Percentiles rank a stretch among this genome's conserved stretches.
These are phyloP conservation scores for Eleginops maclovinus DNA, from an alignment of 2,113 vertebrate species.

Conservation along the genomic window DNA sequence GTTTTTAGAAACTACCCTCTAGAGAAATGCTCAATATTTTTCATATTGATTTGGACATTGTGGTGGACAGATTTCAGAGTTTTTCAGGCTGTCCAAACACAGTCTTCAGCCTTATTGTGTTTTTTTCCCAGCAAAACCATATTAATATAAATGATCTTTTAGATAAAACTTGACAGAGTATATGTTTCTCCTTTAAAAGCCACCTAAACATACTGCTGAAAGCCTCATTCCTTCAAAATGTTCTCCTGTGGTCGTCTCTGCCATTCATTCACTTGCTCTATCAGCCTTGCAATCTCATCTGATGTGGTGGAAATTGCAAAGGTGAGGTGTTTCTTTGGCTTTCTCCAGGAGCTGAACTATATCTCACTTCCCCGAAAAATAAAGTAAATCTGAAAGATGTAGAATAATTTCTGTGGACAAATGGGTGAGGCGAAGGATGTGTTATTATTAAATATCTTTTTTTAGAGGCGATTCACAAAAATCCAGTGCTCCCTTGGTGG, in stretches of 20 bases:
- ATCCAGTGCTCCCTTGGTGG: too few relatives aligned
- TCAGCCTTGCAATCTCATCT: background rate
- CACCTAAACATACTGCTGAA: background rate
- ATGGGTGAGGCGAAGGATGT: background rate
- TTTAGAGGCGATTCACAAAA: too few relatives aligned
- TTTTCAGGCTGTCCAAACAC: background rate
- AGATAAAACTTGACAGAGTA: background rate
- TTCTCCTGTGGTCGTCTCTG: background rate
- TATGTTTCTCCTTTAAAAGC: too few relatives aligned
- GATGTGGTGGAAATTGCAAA: slow-evolving; percentile 3
- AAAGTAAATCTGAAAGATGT: background rate
- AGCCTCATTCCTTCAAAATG: background rate
- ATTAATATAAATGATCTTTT: background rate
- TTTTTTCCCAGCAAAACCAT: background rate
- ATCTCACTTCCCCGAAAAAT: background rate
- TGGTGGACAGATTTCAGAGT: background rate
- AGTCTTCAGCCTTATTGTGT: background rate
- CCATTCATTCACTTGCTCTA: background rate
- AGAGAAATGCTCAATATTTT: background rate
- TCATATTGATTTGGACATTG: background rate
- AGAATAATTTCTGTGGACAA: background rate
- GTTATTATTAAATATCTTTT: too few relatives aligned
- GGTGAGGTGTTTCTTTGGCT: slow-evolving; percentile 1
- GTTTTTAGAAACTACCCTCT: background rate
- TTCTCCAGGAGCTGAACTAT: background rate